These are phyloP conservation scores for Paguma larvata DNA, from an alignment of 2,797 vertebrate species.

Conservation along the genomic window DNA sequence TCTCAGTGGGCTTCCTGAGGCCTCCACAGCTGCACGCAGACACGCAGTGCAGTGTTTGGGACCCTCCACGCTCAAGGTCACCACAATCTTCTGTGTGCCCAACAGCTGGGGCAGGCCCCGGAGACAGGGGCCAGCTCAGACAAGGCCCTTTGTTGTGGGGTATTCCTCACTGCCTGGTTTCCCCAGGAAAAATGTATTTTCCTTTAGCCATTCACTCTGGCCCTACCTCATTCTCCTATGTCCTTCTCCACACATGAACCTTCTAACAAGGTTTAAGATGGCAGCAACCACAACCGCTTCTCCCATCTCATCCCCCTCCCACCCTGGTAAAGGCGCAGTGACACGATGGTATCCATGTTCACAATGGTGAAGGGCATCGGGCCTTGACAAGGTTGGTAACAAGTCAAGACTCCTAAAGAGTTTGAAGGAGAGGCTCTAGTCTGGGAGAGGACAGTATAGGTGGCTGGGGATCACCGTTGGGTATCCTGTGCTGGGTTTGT, in stretches of 20 bases:
- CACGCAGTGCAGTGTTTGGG: constrained; percentile 34
- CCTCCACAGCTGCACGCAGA: constrained; percentile 75
- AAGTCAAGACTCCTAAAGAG: not conserved
- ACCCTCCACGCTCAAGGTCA: not conserved
- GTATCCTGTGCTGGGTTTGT: not conserved
- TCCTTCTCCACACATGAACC: not conserved
- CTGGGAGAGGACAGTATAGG: not conserved
- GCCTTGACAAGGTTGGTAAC: not conserved
- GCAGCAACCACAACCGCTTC: not conserved
- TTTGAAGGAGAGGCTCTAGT: not conserved
- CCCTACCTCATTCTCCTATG: not conserved
- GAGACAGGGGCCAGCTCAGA: constrained; percentile 61
- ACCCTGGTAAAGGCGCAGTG: not conserved
- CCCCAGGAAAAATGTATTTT: constrained; percentile 7
- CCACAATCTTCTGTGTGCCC: constrained; percentile 10
- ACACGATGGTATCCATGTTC: not conserved
- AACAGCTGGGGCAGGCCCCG: constrained; percentile 36
- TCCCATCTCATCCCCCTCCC: not conserved
- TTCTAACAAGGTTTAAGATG: not conserved
- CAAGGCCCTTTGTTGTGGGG: constrained; percentile 30
- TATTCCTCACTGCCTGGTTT: not conserved
- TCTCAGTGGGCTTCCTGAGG: constrained; percentile 49
- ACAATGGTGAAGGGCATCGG: not conserved
- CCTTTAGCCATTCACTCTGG: not conserved
- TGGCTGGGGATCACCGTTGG: not conserved